Evolutionary conservation across 2,797 vertebrate species (phyloP), one percentile per base, ranked within the genome.

Genomic region (Vireo griseus): DNA sequence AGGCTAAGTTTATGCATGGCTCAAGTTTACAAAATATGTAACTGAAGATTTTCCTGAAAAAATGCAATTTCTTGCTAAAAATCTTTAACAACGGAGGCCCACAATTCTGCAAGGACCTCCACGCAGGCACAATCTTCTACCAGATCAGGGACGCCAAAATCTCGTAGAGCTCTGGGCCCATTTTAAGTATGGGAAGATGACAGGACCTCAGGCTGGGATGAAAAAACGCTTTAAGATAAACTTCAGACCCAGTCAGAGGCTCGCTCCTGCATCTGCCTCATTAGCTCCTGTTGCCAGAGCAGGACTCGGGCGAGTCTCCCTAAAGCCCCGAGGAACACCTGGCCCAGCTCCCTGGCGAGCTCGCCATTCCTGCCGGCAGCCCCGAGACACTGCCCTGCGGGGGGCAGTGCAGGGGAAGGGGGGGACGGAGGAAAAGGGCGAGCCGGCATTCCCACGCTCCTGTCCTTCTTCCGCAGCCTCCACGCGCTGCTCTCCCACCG

Each of bases 61-160:
- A 77, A 45, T 2, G 11, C 31, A 18, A 62, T 18, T 71, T 20
- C 6, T 52, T 65, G 5, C 54, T 26, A 61, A 28, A 81, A 86
- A 21, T 7, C 11, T 59, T 35, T 26, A 65, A 3, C 0, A 4
- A 26, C 0, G 0, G 14, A 65, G 54, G 33, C 15, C 48, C 25
- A 19, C 13, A 52, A 3, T 20, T 62, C 37, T 18, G 39, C 51
- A 33, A 26, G 62, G 40, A 69, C 11, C 47, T 65, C 18, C 40
- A 7, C 2, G 9, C 2, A 24, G 11, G 21, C 17, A 16, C 6
- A 4, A 10, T 44, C 14, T 35, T 59, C 7, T 39, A 63, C 11
- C 48, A 39, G 7, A 35, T 5, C 5, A 50, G 35, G 4, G 16
- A 59, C 67, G 24, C 14, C 22, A 48, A 47, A 44, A 31, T 47